Evolutionary conservation across 2,797 vertebrate genomes (phyloP), one percentile per base, ranked within the genome.

Genomic region (Propithecus deckenii): DNA sequence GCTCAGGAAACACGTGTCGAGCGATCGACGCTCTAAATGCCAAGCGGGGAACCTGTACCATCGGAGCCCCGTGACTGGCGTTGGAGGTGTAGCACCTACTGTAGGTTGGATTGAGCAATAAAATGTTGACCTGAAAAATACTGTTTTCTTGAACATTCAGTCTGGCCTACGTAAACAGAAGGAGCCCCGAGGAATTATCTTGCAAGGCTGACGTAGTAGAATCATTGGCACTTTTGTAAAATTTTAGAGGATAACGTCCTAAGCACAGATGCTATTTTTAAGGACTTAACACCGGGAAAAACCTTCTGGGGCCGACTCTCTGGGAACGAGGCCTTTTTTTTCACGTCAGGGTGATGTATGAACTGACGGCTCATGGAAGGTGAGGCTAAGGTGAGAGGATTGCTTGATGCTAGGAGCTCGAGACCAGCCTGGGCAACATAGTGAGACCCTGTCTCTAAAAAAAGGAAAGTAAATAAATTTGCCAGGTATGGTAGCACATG

Each of bases 281-380:
- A 98, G 97, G 97, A 97, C 83, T 94, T 97, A 98, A 97, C 96
- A 96, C 89, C 88, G 88, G 81, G 67, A 57, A 96, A 97, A 32
- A 4, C 28, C 59, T 97, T 94, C 89, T 94, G 89, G 87, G 97
- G 93, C 86, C 95, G 52, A 81, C 96, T 46, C 89, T 94, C 89
- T 95, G 94, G 97, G 97, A 98, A 97, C 71, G 87, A 96, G 96
- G 81, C 98, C 78, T 98, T 98, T 97, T 80, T 35, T 35, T 35
- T 35, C 59, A 52, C 96, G 96, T 98, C 96, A 94, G 14, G 92
- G 89, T 98, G 97, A 98, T 98, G 74, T 97, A 98, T 98, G 98
- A 98, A 97, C 98, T 98, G 98, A 98, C 96, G 97, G 88, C 89
- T 98, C 94, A 92, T 96, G 91, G 97, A 98, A 98, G 96, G 96